Evolutionary conservation across 1,140 invertebrate genomes (phyloP).

Genomic region (Parapsyche elsis): DNA sequence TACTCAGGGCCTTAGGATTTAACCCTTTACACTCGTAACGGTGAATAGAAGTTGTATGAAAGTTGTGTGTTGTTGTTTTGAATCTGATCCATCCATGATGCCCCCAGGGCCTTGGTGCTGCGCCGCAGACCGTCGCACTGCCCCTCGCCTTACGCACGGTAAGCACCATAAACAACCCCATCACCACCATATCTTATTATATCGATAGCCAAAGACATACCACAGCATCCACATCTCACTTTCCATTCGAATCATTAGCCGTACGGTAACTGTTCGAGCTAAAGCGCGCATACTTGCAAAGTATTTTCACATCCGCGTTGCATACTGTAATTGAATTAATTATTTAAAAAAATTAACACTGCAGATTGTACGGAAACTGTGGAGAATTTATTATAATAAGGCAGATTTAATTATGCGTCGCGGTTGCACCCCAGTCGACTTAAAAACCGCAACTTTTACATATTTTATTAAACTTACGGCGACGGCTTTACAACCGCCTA

Average conservation of each 20-base stretch:
- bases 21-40: neutral
- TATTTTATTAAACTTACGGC: slow-evolving; percentile 5
- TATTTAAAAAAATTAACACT: neutral
- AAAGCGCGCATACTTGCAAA: no score
- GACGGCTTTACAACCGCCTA: no score
- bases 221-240: no score
- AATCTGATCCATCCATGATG: slow-evolving; percentile 55
- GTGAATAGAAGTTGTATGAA: slow-evolving; percentile 35
- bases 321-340: neutral
- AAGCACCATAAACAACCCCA: slow-evolving; percentile 49
- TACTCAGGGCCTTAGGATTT: neutral
- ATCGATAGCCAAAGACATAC: no score
- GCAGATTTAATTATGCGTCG: slow-evolving; percentile 14
- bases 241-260: no score
- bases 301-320: no score
- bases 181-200: no score
- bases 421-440: neutral
- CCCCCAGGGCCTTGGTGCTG: slow-evolving; percentile 51
- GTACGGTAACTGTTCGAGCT: no score
- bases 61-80: slow-evolving; percentile 27
- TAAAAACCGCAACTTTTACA: slow-evolving; percentile 18
- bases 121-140: slow-evolving; percentile 40
- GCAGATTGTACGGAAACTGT: neutral
- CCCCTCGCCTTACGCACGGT: slow-evolving; percentile 58
- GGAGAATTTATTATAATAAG: neutral